Base-by-base conservation (phyloP, 2,888 invertebrate species). In the Acheta domesticus region DNA sequence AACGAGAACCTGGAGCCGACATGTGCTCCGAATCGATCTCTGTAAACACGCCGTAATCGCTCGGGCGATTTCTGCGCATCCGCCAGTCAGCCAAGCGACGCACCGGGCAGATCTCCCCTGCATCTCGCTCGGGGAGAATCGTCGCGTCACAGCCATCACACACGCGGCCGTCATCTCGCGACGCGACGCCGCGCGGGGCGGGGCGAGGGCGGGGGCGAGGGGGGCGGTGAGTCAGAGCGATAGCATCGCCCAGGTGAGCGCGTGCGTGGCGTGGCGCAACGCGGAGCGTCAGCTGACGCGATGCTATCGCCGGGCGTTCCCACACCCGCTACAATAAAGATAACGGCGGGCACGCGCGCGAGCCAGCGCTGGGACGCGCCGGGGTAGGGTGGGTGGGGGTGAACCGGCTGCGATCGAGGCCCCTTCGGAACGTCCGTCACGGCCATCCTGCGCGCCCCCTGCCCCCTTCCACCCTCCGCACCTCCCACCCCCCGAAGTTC, bases 171-270 rank as follows among this genome's bases (percentile, higher is more conserved):
- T n/a, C 16, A n/a, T 14, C n/a, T 36, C 36, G 36, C 36, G 36
- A 36, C 36, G 36, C 36, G 36, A 8, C 36, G 36, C 36, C 36
- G 36, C 36, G 36, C 36, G 36, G 36, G 36, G 36, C 36, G 36
- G 8, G 36, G 36, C 36, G 36, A 11, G n/a, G 62, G 62, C 14
- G 19, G 14, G 16, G 62, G 50, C 50, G 50, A 2, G 19, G 16
- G 62, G 62, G 62, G 16, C 8, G 62, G 62, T 62, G 62, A 62
- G 62, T 62, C 62, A 62, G 16, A n/a, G 14, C 62, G 62, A 62
- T 62, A n/a, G 16, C n/a, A 62, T 62, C 62, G 62, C 62, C 62
- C 62, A 62, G 62, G 62, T 62, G 62, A 62, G n/a, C 62, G 62
- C 62, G 62, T 62, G 19, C 62, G 62, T n/a, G 16, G n/a, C 16